Evolutionary conservation across 92 coral and sea anemone genomes (phyloP), one percentile per base, ranked within the genome.

Genomic region (Phenganax subtilis): DNA sequence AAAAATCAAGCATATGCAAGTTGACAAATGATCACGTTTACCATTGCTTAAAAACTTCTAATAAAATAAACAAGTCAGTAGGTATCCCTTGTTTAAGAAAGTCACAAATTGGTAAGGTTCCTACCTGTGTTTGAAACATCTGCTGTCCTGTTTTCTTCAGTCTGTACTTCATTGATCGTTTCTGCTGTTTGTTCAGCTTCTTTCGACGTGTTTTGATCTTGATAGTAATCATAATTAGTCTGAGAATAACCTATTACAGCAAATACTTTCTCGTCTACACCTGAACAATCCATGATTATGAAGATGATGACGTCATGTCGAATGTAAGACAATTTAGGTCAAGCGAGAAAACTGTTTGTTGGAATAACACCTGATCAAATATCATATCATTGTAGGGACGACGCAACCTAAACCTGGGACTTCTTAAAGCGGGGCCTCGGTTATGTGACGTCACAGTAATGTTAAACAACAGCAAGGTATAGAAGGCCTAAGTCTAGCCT

Each of bases 141-240:
- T 57, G 57, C 12, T n/a, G 67, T 4, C 9, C n/a, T 28, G 54
- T 76, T 62, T 58, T 76, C 55, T 28, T 3, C 68, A 6, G 29
- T 67, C 30, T 76, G 81, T 8, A 56, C 58, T 14, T 76, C 54
- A 76, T 57, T 76, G 51, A 11, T 58, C 69, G 25, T 51, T 44
- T 80, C 83, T 52, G 83, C 51, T 14, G 74, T 3, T 80, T 64
- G 59, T 15, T 20, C 69, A 62, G 74, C 51, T 60, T 75, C 31
- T 51, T 61, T 83, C 0, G 78, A 69, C 15, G 81, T 56, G 67
- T 53, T 84, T 12, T 76, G 84, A 79, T 80, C 88, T 64, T 90
- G 94, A 52, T 88, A 85, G 84, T 84, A 86, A 28, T 90, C 86
- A 57, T 88, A 89, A 63, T 88, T 89, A 44, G 82, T 85, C 61